Evolutionary conservation across 2,888 invertebrate species (phyloP).

Genomic region (Emesis russula): DNA sequence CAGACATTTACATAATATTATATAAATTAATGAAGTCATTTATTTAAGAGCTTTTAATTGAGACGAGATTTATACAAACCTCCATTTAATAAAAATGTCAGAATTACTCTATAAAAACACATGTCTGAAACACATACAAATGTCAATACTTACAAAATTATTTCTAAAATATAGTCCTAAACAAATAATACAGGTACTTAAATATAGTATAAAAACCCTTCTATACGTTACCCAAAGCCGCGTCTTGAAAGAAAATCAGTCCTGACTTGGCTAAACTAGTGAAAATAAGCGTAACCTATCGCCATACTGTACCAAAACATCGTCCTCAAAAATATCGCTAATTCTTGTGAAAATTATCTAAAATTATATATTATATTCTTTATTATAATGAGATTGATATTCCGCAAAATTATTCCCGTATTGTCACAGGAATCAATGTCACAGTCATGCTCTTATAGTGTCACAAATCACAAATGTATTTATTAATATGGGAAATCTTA

Average conservation of each 20-base stretch:
- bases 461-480: neutral
- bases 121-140: conserved; percentile 18
- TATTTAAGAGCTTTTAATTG: too few species aligned
- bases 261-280: neutral
- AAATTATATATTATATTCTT: neutral
- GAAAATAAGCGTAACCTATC: neutral
- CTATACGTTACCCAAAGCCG: neutral
- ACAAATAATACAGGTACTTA: conserved; percentile 82
- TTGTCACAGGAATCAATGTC: neutral
- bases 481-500: neutral
- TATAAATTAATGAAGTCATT: neutral
- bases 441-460: neutral
- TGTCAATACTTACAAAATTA: conserved; percentile 63
- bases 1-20: conserved; percentile 28
- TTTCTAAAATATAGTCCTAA: conserved; percentile 80
- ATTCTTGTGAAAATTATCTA: too few species aligned
- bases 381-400: too few species aligned
- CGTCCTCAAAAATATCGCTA: too few species aligned
- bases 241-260: neutral
- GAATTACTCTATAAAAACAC: neutral
- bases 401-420: too few species aligned
- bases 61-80: neutral
- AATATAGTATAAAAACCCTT: conserved; percentile 18
- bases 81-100: neutral
- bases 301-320: too few species aligned